These are phyloP conservation scores for Drosophila micromelanica DNA, from an alignment of 1,140 invertebrate species.

Conservation along the genomic window DNA sequence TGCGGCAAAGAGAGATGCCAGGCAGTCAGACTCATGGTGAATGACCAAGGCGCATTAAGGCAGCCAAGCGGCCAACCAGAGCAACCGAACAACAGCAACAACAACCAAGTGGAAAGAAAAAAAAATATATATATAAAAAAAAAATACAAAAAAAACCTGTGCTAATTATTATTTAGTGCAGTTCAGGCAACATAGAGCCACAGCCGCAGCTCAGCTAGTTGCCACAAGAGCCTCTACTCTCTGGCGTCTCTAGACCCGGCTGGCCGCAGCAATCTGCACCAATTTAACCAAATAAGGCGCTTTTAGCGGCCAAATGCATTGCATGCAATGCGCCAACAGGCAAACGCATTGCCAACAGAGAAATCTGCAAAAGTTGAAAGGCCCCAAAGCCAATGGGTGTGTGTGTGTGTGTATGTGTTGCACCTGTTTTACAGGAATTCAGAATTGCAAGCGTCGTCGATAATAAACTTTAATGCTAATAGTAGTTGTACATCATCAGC, in stretches of 20 bases:
- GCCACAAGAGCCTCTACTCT: conserved; percentile 16
- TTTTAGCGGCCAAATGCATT: conserved; percentile 79
- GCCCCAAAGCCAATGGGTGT: conserved; percentile 37
- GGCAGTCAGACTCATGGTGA: conserved; percentile 52
- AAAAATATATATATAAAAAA: conserved; percentile 1
- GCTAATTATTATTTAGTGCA: conserved; percentile 84
- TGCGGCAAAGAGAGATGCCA: neutral
- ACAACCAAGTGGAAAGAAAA: conserved; percentile 38
- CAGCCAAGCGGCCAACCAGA: conserved; percentile 61
- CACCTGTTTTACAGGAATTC: conserved; percentile 82
- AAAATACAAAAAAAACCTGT: conserved; percentile 76
- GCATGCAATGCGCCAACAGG: conserved; percentile 65
- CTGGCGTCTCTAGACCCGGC: conserved; percentile 9
- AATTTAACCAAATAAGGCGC: conserved; percentile 83
- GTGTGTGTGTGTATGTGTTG: conserved; percentile 35
- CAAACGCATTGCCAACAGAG: conserved; percentile 46
- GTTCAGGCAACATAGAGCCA: conserved; percentile 45
- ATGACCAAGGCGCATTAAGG: conserved; percentile 73
- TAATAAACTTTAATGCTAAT: conserved; percentile 84
- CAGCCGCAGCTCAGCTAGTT: conserved; percentile 5
- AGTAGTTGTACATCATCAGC: conserved; percentile 81
- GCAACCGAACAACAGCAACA: conserved; percentile 56
- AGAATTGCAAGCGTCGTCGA: conserved; percentile 77
- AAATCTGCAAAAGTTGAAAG: conserved; percentile 79
- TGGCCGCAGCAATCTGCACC: conserved; percentile 72